phyloP scores from a whole-genome alignment of 2,113 vertebrate species.

The Bufo bufo region DNA sequence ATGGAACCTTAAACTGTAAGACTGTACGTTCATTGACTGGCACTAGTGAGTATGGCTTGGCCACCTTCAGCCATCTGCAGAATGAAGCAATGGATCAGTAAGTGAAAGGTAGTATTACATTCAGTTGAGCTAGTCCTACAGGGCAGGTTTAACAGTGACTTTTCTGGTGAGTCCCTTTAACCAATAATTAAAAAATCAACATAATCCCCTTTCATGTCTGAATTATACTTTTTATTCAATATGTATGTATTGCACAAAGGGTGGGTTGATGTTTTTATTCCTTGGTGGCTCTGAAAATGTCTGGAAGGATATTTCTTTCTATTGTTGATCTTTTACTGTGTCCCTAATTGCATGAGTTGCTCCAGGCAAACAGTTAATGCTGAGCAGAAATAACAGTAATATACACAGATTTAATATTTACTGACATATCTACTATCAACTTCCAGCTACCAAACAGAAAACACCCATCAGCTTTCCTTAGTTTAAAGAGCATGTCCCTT shows the following conservation, averaged over 20 bases:
- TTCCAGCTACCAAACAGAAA: neutral
- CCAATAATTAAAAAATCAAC: too few species aligned
- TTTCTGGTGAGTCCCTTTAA: too few species aligned
- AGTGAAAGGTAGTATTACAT: too few species aligned
- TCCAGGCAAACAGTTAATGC: slow-evolving; percentile 8
- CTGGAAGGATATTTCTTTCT: neutral
- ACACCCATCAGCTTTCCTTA: neutral
- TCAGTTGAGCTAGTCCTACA: too few species aligned
- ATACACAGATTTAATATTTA: neutral
- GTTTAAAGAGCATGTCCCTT: neutral
- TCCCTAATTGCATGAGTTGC: slow-evolving; percentile 7
- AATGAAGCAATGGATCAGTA: too few species aligned
- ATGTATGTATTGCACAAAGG: neutral
- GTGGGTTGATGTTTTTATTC: neutral
- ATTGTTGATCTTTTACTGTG: neutral
- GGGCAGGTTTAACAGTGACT: too few species aligned
- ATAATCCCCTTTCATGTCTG: too few species aligned
- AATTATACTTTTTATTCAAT: neutral
- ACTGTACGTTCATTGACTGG: too few species aligned
- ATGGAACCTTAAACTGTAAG: too few species aligned
- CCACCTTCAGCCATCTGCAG: too few species aligned
- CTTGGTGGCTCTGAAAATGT: neutral
- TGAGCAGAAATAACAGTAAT: slow-evolving; percentile 15
- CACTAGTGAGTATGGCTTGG: too few species aligned
- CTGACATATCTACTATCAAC: slow-evolving; percentile 15